Evolutionary conservation across 2,888 invertebrate species (phyloP).

Genomic region (Camptogramma bilineatum): DNA sequence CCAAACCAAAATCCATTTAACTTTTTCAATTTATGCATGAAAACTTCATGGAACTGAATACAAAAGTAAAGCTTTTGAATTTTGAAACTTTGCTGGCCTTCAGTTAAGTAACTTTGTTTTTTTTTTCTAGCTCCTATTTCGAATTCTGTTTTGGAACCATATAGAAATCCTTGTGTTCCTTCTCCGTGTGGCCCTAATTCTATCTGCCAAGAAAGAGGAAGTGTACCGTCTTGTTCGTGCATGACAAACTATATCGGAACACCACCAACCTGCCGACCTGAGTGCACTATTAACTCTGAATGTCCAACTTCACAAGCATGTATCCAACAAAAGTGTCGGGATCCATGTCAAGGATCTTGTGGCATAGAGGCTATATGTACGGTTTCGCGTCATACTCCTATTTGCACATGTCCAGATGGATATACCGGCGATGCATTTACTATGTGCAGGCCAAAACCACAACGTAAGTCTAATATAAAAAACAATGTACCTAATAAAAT

Average conservation of each 20-base stretch:
- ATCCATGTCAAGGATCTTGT: slow-evolving; percentile 90
- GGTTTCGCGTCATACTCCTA: slow-evolving; percentile 90
- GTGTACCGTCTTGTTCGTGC: slow-evolving; percentile 87
- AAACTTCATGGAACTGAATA: not conserved
- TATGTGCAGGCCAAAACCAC: slow-evolving; percentile 77
- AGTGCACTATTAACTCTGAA: slow-evolving; percentile 89
- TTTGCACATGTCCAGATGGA: slow-evolving; percentile 89
- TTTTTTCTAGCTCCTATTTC: slow-evolving; percentile 72
- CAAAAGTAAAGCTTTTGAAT: not conserved
- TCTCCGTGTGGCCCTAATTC: slow-evolving; percentile 91
- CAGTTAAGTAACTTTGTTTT: not conserved
- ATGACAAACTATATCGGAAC: slow-evolving; percentile 86
- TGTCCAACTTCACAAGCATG: slow-evolving; percentile 89
- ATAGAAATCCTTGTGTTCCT: slow-evolving; percentile 84
- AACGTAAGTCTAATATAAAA: slow-evolving; percentile 56
- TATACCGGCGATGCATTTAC: slow-evolving; percentile 89
- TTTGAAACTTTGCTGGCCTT: too few relatives aligned
- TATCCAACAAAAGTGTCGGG: slow-evolving; percentile 88
- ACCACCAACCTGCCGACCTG: slow-evolving; percentile 89
- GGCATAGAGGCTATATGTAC: slow-evolving; percentile 86
- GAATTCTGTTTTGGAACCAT: slow-evolving; percentile 77
- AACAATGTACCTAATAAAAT: not conserved
- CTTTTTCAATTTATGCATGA: too few relatives aligned
- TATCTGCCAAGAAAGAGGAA: slow-evolving; percentile 85
- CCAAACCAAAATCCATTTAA: too few relatives aligned